Evolutionary conservation across 1,140 invertebrate species (phyloP), one percentile per base, ranked within the genome.

Genomic region (Drosophila equinoxialis): DNA sequence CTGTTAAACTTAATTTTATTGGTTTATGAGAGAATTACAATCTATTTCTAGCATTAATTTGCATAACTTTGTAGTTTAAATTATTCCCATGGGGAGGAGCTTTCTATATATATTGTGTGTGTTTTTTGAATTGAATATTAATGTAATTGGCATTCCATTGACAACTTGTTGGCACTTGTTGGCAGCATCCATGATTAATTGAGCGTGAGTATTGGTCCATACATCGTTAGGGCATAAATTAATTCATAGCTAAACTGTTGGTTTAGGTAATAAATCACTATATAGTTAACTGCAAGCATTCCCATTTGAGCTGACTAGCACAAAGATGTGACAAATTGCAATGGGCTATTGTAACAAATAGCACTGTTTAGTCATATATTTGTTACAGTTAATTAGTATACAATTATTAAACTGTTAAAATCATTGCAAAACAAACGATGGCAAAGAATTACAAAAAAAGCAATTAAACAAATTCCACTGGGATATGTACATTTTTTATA

Each of bases 131-230:
- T 62, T 35, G n/a, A 6, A 5, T 23, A 14, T 23, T 51, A 23
- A 23, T 51, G 17, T 1, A 51, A 51, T 51, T 35, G 33, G 41
- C 42, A 39, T 65, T 59, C 35, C 6, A 65, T 5, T 58, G 61
- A 68, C 62, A 59, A 41, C 58, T 59, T 66, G 58, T 64, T 70
- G 30, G 42, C 54, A 41, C 58, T 59, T 66, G 58, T 64, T 70
- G 30, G 42, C 54, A 30, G 30, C 30, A 83, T 68, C 69, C 66
- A 63, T 83, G 76, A 86, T 80, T 87, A 83, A 87, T 87, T 74
- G 77, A 74, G 79, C 84, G 83, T 74, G 72, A 86, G 76, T 83
- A 70, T 72, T 54, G 68, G 79, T 69, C 33, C 60, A 65, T 55
- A 7, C 33, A 57, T 62, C 30, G 39, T 48, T 54, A 61, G 62